Percentiles rank a stretch among this genome's conserved stretches.
Evolutionary conservation across 2,797 vertebrate species (phyloP).

Genomic region (Diceros bicornis): DNA sequence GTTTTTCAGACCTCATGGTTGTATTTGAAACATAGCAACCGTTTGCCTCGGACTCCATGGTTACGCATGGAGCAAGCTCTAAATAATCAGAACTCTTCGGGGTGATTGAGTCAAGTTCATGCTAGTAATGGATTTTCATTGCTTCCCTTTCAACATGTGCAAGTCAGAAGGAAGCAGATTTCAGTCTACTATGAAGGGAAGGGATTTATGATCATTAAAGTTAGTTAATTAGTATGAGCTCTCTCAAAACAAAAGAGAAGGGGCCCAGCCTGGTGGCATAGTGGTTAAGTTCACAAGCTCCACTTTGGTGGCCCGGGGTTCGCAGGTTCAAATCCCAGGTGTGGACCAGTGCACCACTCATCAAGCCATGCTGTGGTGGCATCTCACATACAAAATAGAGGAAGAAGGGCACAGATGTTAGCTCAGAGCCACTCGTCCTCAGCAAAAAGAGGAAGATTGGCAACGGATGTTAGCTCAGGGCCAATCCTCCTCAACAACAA

Average conservation of each 20-base stretch:
- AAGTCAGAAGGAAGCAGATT: background rate
- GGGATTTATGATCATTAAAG: background rate
- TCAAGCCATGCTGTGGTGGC: too few relatives aligned
- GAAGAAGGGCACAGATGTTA: too few relatives aligned
- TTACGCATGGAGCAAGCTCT: slow-evolving; percentile 47
- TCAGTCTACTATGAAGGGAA: background rate
- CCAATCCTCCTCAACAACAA: too few relatives aligned
- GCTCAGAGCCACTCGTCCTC: too few relatives aligned
- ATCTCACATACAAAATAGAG: too few relatives aligned
- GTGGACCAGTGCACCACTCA: too few relatives aligned
- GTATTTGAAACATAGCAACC: slow-evolving; percentile 73
- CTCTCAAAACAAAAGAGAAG: background rate
- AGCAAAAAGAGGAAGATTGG: too few relatives aligned
- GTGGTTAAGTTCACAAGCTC: too few relatives aligned
- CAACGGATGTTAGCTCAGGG: too few relatives aligned
- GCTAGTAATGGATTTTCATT: background rate
- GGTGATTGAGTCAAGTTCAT: background rate
- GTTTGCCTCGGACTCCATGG: slow-evolving; percentile 74
- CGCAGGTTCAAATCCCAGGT: too few relatives aligned
- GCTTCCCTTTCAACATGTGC: background rate
- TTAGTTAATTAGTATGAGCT: background rate
- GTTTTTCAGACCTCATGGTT: slow-evolving; percentile 71
- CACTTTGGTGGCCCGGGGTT: too few relatives aligned
- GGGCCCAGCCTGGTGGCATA: too few relatives aligned
- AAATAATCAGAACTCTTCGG: slow-evolving; percentile 67